Percentiles rank a stretch among this genome's conserved stretches.
phyloP scores from a whole-genome alignment of 1,140 invertebrate species.

The Cyphomyrmex costatus region DNA sequence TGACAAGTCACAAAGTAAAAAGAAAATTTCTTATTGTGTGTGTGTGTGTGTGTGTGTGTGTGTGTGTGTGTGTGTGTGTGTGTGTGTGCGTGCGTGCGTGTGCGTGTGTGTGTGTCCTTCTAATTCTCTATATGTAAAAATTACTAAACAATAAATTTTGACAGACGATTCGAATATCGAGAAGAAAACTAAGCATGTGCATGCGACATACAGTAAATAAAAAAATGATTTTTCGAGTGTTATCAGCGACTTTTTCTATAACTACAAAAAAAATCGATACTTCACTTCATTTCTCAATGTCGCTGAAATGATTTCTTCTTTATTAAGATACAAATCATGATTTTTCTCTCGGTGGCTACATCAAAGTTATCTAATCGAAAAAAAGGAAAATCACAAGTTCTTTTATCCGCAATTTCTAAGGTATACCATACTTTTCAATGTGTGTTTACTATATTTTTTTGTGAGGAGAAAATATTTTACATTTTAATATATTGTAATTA shows the following conservation, averaged over 20 bases:
- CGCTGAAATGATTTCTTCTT: conserved; percentile 24
- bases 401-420: conserved; percentile 7
- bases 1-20: too few species aligned
- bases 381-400: not conserved
- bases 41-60: too few species aligned
- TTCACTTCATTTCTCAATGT: not conserved
- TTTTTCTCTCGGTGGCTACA: not conserved
- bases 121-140: too few species aligned
- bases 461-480: not conserved
- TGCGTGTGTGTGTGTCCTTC: too few species aligned
- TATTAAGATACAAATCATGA: conserved; percentile 41
- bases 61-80: too few species aligned
- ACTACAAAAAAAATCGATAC: not conserved
- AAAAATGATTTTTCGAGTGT: conserved; percentile 17
- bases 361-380: not conserved
- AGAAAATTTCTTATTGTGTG: too few species aligned
- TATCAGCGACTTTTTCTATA: not conserved
- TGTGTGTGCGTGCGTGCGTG: too few species aligned
- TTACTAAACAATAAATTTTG: not conserved
- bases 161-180: not conserved
- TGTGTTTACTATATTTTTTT: not conserved
- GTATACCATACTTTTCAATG: not conserved
- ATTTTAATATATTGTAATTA: conserved; percentile 2
- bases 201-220: not conserved
- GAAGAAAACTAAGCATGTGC: not conserved